Evolutionary conservation across 2,797 vertebrate species (phyloP), one percentile per base, ranked within the genome.

Genomic region (Pangasius sanitwongsei): DNA sequence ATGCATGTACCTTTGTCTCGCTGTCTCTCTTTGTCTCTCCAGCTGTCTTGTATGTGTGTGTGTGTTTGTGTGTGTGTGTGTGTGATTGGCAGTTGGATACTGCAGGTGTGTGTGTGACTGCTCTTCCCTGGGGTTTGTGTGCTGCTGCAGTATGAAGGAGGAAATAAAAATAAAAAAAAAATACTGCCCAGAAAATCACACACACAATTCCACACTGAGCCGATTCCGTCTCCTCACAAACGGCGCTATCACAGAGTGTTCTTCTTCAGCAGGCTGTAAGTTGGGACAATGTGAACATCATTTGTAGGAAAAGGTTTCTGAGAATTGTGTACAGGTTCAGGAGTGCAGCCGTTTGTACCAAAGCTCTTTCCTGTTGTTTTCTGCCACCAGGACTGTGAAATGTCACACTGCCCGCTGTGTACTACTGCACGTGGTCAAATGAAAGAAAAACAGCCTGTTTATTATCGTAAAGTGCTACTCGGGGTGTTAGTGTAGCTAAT

Each of bases 221-320:
- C 90, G 85, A 86, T 86, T 55, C 82, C 89, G 92, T 93, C 89
- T 89, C 81, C 89, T 83, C 48, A 87, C 88, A 91, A 94, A 91
- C 88, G 75, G 83, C 63, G 9, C 18, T 8, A 28, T 44, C 23
- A 31, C 34, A 67, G 41, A 75, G 41, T 75, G 20, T 81, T 69
- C 44, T 61, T 83, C 34, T 83, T 74, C 59, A 41, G 77, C n/a
- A 63, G 50, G 41, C 53, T 41, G 53, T 57, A 82, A 15, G 44
- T 53, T 48, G 50, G 23, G 37, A 44, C 9, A 57, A 53, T 44
- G 34, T 57, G 34, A 83, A 44, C 16, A 44, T 70, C 34, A 59
- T 44, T 28, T 20, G 48, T 28, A n/a, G 28, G 53, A n/a, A 41
- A 82, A 59, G 75, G 77, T 57, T 80, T 55, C 3, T 1, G 2